A percentile compares a stretch with the other conserved stretches of the same genome.
phyloP scores from a whole-genome alignment of 37 sponge, comb jelly and placozoan species.

The Diacarnus erythraeanus region DNA sequence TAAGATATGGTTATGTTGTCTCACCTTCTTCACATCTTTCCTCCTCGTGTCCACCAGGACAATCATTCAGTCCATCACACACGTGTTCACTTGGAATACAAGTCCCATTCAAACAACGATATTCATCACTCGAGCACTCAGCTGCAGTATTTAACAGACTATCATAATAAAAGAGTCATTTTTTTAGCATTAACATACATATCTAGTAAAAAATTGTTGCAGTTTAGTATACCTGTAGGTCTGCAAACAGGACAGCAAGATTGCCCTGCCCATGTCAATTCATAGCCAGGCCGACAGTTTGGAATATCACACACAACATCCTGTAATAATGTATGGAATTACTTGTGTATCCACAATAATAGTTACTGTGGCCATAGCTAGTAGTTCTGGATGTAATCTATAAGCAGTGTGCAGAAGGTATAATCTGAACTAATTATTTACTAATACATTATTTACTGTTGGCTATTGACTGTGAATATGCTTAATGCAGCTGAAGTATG shows the following conservation, averaged over 20 bases:
- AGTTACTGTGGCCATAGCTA: too few species aligned
- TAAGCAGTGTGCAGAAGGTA: too few species aligned
- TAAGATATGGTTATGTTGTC: too few species aligned
- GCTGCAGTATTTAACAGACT: not conserved
- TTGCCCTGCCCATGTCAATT: not conserved
- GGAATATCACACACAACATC: not conserved
- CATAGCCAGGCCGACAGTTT: not conserved
- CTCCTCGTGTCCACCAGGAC: conserved; percentile 11
- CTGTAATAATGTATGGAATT: too few species aligned
- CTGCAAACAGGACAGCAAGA: not conserved
- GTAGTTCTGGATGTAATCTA: too few species aligned
- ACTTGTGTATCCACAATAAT: too few species aligned
- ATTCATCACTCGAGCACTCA: not conserved
- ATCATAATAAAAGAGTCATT: not conserved
- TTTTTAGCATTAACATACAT: not conserved
- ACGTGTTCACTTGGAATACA: not conserved
- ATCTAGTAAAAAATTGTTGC: too few species aligned
- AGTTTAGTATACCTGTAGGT: not conserved
- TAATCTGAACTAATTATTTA: too few species aligned
- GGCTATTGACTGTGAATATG: too few species aligned
- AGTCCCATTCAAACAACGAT: not conserved
- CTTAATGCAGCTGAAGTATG: too few species aligned
- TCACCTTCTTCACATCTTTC: not conserved
- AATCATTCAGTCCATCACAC: conserved; percentile 19
- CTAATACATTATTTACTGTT: too few species aligned